Evolutionary conservation across 2,797 vertebrate genomes (phyloP), one percentile per base, ranked within the genome.

Genomic region (Sebastes oblongus): DNA sequence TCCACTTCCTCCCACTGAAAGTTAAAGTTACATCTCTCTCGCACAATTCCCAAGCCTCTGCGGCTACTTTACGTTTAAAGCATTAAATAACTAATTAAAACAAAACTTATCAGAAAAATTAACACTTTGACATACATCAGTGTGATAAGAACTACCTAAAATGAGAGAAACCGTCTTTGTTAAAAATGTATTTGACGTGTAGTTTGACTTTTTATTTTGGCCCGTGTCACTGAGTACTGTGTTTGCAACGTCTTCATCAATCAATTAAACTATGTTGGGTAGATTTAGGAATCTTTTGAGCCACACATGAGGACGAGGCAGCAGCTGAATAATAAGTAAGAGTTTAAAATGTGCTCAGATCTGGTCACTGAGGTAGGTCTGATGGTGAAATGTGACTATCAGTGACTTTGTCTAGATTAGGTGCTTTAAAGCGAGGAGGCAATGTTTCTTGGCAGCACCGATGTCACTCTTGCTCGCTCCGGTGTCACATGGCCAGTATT

Each of bases 401-500:
- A 68, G 85, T 79, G 86, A 79, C 81, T 89, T 73, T 78, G 58
- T 66, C 32, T 66, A 66, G 88, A 92, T 90, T 65, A 91, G 83
- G 83, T 61, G 76, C 72, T 77, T 62, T 72, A 81, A 85, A 86
- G 32, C 61, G 39, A 61, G 56, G 81, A 76, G 55, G 79, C 11
- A 2, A n/a, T 82, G 83, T 82, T 72, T 88, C 84, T 81, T 80
- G 80, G 80, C 78, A 86, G 83, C 81, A n/a, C 42, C 22, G 12
- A 65, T 89, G 86, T 90, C 82, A 90, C 77, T 81, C 72, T 78
- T 6, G 13, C 71, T 55, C 11, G 32, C 60, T 78, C 46, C 58
- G 61, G 72, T 54, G 61, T 86, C 83, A 88, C 72, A 77, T 84
- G 77, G 77, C 18, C 68, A 20, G 75, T 92, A 94, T 94, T 92